phyloP scores from a whole-genome alignment of 2,113 vertebrate species.

The Centropristis striata region DNA sequence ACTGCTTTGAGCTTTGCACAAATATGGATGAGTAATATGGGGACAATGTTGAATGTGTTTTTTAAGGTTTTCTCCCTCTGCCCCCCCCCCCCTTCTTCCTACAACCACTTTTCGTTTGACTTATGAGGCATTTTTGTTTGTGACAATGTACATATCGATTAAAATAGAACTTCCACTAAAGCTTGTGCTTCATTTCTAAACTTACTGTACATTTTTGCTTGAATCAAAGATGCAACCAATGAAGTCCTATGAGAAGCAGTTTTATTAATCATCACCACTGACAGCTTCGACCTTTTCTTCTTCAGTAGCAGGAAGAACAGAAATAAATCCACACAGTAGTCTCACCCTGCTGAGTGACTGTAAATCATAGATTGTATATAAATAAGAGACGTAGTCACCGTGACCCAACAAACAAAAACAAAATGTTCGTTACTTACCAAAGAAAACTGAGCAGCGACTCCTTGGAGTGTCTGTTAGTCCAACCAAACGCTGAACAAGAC shows the following conservation, averaged over 20 bases:
- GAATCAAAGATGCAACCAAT: neutral
- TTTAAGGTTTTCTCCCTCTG: neutral
- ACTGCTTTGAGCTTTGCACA: conserved; percentile 56
- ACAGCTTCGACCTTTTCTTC: neutral
- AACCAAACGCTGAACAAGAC: too few species aligned
- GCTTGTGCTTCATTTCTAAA: neutral
- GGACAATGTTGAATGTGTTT: conserved; percentile 29
- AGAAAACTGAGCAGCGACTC: too few species aligned
- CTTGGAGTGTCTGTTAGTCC: too few species aligned
- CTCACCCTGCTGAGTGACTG: neutral
- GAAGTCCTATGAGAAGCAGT: neutral
- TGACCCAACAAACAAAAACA: too few species aligned
- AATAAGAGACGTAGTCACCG: too few species aligned
- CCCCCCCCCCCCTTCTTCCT: neutral
- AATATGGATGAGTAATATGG: neutral
- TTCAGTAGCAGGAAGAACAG: too few species aligned
- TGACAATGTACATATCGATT: conserved; percentile 26
- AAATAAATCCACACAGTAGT: neutral
- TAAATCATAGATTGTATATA: too few species aligned
- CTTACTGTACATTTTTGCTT: neutral
- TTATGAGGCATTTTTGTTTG: conserved; percentile 45
- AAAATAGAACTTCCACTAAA: conserved; percentile 18
- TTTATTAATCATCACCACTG: neutral
- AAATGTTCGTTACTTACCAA: too few species aligned
- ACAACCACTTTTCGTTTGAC: conserved; percentile 9